Conservation (phyloP, 2,888 invertebrate genomes). For the Drymonia ruficornis region DNA sequence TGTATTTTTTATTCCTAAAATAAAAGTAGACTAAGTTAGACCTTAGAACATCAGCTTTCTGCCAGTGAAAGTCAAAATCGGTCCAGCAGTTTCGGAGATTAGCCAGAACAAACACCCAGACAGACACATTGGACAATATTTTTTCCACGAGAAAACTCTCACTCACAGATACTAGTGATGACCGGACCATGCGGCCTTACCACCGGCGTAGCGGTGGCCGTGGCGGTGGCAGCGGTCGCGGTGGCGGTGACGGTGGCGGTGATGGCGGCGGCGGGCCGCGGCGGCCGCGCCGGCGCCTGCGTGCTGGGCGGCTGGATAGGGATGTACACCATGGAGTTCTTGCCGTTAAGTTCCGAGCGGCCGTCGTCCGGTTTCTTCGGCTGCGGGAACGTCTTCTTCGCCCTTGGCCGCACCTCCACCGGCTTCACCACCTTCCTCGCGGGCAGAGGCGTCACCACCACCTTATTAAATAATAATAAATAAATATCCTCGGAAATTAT, state of each 20-base stretch:
- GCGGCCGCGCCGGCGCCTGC: slow-evolving; percentile 60
- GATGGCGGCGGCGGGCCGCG: slow-evolving; percentile 9
- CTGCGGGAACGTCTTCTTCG: slow-evolving; percentile 74
- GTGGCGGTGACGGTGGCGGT: not conserved
- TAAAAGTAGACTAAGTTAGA: no score
- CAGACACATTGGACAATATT: no score
- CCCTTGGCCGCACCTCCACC: slow-evolving; percentile 54
- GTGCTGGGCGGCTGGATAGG: slow-evolving; percentile 76
- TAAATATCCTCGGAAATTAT: no score
- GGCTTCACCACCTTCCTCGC: slow-evolving; percentile 45
- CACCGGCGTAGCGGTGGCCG: slow-evolving; percentile 9
- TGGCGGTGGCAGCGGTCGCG: not conserved
- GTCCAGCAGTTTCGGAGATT: no score
- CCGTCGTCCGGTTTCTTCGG: slow-evolving; percentile 67
- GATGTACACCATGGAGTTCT: slow-evolving; percentile 81
- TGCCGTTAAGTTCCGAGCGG: slow-evolving; percentile 67
- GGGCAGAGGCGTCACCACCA: slow-evolving; percentile 50
- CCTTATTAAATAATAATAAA: no score
- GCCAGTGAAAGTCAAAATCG: no score
- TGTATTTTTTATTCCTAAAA: no score
- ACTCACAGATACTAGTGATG: slow-evolving; percentile 37
- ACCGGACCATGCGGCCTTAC: slow-evolving; percentile 30
- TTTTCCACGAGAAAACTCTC: no score
- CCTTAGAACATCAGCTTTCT: no score
- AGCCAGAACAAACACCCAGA: no score